Conservation (phyloP, 1,140 invertebrate species). For the Dreissena rostriformis region DNA sequence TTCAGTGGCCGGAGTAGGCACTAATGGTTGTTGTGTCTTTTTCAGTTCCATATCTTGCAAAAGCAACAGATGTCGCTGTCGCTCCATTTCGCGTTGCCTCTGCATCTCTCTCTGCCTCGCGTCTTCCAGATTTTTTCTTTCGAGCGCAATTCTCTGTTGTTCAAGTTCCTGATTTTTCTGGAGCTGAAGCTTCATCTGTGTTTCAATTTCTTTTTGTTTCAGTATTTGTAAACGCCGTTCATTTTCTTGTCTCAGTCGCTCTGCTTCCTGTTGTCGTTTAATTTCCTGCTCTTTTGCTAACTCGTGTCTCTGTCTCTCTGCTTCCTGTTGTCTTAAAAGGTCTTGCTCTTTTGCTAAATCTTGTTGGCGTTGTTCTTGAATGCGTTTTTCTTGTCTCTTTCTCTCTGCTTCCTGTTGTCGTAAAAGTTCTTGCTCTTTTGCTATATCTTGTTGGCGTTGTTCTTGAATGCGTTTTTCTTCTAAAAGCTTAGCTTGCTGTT, state of each 20-base stretch:
- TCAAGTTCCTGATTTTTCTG: slow-evolving; percentile 30
- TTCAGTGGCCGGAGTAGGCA: too few relatives aligned
- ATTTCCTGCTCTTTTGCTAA: not conserved
- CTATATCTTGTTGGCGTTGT: slow-evolving; percentile 9
- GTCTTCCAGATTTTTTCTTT: slow-evolving; percentile 20
- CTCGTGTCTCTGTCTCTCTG: not conserved
- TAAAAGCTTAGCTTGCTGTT: slow-evolving; percentile 37
- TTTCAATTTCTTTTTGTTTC: not conserved
- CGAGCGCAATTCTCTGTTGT: not conserved
- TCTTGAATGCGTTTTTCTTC: slow-evolving; percentile 11
- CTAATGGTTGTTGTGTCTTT: too few relatives aligned
- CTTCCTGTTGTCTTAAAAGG: not conserved
- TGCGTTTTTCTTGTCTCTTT: slow-evolving; percentile 1
- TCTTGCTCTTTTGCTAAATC: slow-evolving; percentile 1
- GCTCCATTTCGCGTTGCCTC: not conserved
- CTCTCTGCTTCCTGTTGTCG: not conserved
- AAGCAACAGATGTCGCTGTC: not conserved
- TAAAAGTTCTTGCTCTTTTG: not conserved
- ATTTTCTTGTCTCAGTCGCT: not conserved
- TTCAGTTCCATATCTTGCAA: too few relatives aligned
- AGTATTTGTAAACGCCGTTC: too few relatives aligned
- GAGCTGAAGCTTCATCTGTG: slow-evolving; percentile 1
- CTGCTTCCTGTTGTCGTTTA: slow-evolving; percentile 28
- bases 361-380: slow-evolving; percentile 18
- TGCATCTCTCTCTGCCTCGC: slow-evolving; percentile 4